Base-by-base conservation (phyloP, 2,113 vertebrate species). In the Callipepla californica region DNA sequence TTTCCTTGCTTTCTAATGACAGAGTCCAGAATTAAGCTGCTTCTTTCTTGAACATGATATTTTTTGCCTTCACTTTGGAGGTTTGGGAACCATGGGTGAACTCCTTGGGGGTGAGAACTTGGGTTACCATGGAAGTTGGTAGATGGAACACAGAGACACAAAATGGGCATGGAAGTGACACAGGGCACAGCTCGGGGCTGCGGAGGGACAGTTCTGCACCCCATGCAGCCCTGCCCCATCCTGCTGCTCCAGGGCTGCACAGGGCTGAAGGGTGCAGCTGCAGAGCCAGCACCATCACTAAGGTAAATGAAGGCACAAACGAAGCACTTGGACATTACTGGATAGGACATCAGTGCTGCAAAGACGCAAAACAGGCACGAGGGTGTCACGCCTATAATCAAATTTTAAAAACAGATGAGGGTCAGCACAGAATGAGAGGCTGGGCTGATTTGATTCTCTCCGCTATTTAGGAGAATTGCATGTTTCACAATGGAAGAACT, bases 381-480 rank as follows among this genome's bases (percentile, higher is more conserved):
- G 59, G 84, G 63, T 82, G 5, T 44, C 21, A 14, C 66, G 84
- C 61, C 76, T 91, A 45, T 92, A 89, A 95, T 92, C 67, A 69
- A 32, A 47, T 38, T 59, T 32, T 22, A 5, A 1, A 23, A 61
- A 84, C 78, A 74, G 44, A 72, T 26, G 7, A 50, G 61, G 83
- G 84, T 91, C 94, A 79, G 76, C 48, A 63, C 34, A 66, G 80
- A 91, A 93, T 63, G 44, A 77, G 55, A 69, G 42, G 69, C 69
- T 51, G 48, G 76, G 42, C 50, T 32, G 51, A 13, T 22, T 25
- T 48, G n/a, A 68, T 69, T 80, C 53, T 80, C 58, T 73, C 82
- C 53, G 68, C 80, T 94, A 57, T 88, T 88, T 83, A 87, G 57
- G 62, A 74, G 66, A 95, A 94, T 91, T 92, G 72, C 7, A 12